A percentile compares a stretch with the other conserved stretches of the same genome.
Evolutionary conservation across 2,888 invertebrate species (phyloP).

Genomic region (Xylota segnis): DNA sequence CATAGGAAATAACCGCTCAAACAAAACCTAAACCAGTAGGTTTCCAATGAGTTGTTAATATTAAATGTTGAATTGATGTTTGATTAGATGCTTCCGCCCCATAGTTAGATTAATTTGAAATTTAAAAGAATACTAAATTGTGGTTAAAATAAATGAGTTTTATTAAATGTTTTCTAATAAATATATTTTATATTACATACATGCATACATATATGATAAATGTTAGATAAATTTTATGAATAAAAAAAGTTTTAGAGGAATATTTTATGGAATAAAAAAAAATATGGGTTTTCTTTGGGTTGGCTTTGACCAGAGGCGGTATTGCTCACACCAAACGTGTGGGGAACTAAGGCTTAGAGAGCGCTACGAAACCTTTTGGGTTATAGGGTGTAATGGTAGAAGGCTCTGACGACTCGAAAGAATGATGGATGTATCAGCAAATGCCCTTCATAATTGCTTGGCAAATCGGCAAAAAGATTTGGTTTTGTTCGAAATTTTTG

Average conservation of each 20-base stretch:
- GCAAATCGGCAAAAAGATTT: too few relatives aligned
- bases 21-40: conserved; percentile 39
- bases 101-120: conserved; percentile 75
- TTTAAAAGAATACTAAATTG: conserved; percentile 59
- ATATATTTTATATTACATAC: conserved; percentile 29
- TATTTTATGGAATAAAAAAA: conserved; percentile 62
- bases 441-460: too few relatives aligned
- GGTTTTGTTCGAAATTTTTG: too few relatives aligned
- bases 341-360: too few relatives aligned
- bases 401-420: too few relatives aligned
- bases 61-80: conserved; percentile 40
- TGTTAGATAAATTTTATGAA: conserved; percentile 72
- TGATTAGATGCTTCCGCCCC: conserved; percentile 59
- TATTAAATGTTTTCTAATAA: conserved; percentile 47
- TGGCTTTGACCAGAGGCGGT: too few relatives aligned
- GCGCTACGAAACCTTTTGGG: too few relatives aligned
- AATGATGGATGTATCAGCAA: too few relatives aligned
- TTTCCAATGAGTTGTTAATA: conserved; percentile 29
- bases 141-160: conserved; percentile 60
- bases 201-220: conserved; percentile 18
- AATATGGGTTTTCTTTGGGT: background rate
- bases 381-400: too few relatives aligned
- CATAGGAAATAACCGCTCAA: conserved; percentile 2
- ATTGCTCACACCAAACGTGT: too few relatives aligned
- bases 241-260: conserved; percentile 63